Evolutionary conservation across 2,113 vertebrate genomes (phyloP), one percentile per base, ranked within the genome.

Genomic region (Tautogolabrus adspersus): DNA sequence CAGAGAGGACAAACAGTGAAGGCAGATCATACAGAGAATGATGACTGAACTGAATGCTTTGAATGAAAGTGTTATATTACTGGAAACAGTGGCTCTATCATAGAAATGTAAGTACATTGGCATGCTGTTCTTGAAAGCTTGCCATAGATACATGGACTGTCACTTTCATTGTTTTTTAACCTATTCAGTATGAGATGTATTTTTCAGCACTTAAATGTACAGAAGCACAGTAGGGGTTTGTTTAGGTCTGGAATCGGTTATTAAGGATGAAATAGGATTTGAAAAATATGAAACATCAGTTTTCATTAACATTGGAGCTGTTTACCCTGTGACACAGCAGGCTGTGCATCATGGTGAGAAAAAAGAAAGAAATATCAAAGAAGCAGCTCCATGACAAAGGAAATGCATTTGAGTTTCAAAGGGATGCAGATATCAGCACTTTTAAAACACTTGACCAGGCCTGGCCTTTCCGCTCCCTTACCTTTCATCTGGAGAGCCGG

Each of bases 401-500:
- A 69, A 83, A 82, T 79, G 79, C 79, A 82, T 92, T 91, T 86
- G 84, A 88, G 93, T 94, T 95, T 94, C 93, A 95, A 95, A 95
- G 91, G 59, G 88, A 91, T 93, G 93, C 83, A 93, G 84, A 91
- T 93, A 84, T 93, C 84, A 93, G 89, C 84, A 83, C 84, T 92
- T 93, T 91, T 65, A 82, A 85, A 92, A 88, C 87, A 63, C 79
- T 92, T 94, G 90, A 93, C 91, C 88, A 87, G 69, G 60, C 37
- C 67, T 76, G 74, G 90, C 88, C 86, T 90, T 84, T 82, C 81
- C 84, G 62, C 84, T 87, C 83, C 44, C 60, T 86, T 89, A 88
- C 79, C 93, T 94, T 94, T 94, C 88, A 94, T 95, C 90, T 94
- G 77, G 81, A 93, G 91, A 88, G 93, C 90, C 75, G 51, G 87